Evolutionary conservation across 1,140 invertebrate species (phyloP).

Genomic region (Camponotus vicinus): DNA sequence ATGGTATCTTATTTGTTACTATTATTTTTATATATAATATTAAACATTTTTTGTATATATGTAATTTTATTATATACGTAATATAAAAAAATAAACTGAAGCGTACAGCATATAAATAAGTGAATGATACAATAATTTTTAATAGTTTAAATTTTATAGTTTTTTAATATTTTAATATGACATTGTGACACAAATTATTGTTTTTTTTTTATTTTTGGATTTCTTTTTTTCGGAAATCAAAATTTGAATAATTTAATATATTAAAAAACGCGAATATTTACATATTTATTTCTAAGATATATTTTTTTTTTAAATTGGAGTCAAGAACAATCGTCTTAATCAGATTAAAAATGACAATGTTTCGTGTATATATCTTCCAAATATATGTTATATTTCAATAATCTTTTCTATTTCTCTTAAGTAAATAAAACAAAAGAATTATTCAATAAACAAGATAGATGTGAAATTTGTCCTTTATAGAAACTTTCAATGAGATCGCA

Average conservation of each 20-base stretch:
- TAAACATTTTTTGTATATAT: neutral
- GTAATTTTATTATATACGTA: no score
- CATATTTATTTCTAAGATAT: neutral
- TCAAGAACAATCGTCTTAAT: neutral
- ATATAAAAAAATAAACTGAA: neutral
- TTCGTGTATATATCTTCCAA: neutral
- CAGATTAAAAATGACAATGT: neutral
- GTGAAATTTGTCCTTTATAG: neutral
- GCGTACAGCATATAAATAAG: neutral
- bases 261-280: neutral
- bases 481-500: constrained; percentile 28
- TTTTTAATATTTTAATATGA: no score
- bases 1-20: neutral
- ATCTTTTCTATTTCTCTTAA: constrained; percentile 7
- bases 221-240: neutral
- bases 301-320: neutral
- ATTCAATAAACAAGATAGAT: neutral
- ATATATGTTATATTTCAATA: neutral
- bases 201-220: neutral
- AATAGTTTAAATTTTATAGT: no score
- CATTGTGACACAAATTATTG: neutral
- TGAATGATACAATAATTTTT: neutral
- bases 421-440: neutral
- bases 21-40: neutral
- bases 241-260: neutral